Conservation (phyloP, 2,888 invertebrate species). For the Drosophila fulvimacula region DNA sequence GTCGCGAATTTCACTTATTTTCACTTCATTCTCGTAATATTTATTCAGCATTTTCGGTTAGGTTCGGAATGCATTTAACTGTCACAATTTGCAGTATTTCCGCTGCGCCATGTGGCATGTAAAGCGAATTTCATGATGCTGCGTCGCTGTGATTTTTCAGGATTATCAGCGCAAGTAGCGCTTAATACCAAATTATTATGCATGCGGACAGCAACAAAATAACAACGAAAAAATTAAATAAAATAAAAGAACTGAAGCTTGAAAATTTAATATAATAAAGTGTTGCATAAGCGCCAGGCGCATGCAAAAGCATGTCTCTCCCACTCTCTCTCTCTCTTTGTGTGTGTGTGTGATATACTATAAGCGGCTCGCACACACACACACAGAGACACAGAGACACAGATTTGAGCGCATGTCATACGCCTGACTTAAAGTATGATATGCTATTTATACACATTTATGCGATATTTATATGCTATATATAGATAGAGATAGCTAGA, state of each 20-base stretch:
- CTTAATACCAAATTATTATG: constrained; percentile 79
- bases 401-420: constrained; percentile 1
- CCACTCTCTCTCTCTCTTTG: background rate
- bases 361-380: constrained; percentile 26
- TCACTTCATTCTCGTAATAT: constrained; percentile 15
- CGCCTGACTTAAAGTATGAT: constrained; percentile 39
- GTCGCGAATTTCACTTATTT: constrained; percentile 37
- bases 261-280: constrained; percentile 19
- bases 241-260: constrained; percentile 18
- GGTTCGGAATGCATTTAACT: constrained; percentile 16
- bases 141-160: constrained; percentile 65
- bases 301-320: constrained; percentile 40
- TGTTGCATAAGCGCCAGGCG: constrained; percentile 45
- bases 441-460: constrained; percentile 36
- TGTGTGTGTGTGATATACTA: background rate
- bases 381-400: constrained; percentile 4
- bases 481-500: background rate
- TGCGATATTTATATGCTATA: constrained; percentile 18
- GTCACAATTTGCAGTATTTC: constrained; percentile 37
- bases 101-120: constrained; percentile 26
- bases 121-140: constrained; percentile 54
- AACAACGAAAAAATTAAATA: constrained; percentile 7
- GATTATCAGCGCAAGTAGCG: constrained; percentile 63
- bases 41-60: constrained; percentile 36
- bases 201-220: constrained; percentile 60